Evolutionary conservation across 2,797 vertebrate species (phyloP), one percentile per base, ranked within the genome.

Genomic region (Xyrichtys novacula): DNA sequence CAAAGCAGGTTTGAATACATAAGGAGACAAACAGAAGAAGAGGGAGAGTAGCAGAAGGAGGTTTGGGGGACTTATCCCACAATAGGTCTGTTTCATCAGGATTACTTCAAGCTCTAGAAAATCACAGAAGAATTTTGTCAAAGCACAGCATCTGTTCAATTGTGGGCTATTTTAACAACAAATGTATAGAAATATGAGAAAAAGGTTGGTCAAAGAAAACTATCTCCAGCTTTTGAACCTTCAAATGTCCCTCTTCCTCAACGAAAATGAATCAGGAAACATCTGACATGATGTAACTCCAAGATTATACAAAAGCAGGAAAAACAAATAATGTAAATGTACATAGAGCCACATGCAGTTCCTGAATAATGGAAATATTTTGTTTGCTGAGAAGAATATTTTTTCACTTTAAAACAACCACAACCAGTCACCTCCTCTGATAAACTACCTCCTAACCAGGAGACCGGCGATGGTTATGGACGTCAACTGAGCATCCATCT

Each of bases 1-100:
- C 28, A 43, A 32, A 36, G 50, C 61, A 76, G 62, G 69, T 68
- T 73, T 50, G 59, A 79, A 67, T 0, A 6, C 59, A 10, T 34
- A 16, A 22, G 36, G 23, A 26, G 38, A 52, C 48, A 25, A 9
- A 39, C 1, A 19, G 15, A 59, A 42, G 39, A 16, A 32, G 19
- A 23, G 11, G 31, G 7, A 36, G 20, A 44, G 17, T n/a, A 5
- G 11, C 5, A n/a, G 39, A 23, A 7, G 17, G 39, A 8, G 39
- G 5, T 6, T 12, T 6, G 19, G 11, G 4, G 43, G 43, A 6
- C 4, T 8, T 57, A 68, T 22, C 8, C 36, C 4, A 6, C 32
- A 64, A 57, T 8, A 32, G 14, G 32, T 3, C 11, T 11, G 14
- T 34, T 2, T 34, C 3, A 3, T 34, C 7, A 4, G 2, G 31